phyloP scores from a whole-genome alignment of 2,797 vertebrate species.

The Aselliscus stoliczkanus region DNA sequence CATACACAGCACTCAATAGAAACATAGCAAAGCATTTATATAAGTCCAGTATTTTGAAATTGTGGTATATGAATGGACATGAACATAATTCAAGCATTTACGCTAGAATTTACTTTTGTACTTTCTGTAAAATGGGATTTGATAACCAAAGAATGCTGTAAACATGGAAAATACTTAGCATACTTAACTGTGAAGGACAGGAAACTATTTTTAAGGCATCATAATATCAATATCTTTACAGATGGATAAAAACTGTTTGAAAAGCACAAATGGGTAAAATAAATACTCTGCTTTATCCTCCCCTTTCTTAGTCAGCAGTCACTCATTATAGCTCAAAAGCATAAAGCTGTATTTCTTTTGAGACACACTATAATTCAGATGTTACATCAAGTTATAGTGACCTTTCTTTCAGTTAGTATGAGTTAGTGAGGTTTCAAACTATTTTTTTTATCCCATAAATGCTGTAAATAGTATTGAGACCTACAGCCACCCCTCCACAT shows the following conservation, averaged over 20 bases:
- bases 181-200: neutral
- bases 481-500: neutral
- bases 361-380: slow-evolving; percentile 53
- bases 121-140: neutral
- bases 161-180: neutral
- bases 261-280: neutral
- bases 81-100: neutral
- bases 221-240: neutral
- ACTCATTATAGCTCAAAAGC: neutral
- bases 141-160: neutral
- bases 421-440: slow-evolving; percentile 33
- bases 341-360: slow-evolving; percentile 45
- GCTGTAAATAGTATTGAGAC: neutral
- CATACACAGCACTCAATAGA: neutral
- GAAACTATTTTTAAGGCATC: neutral
- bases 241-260: neutral
- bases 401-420: slow-evolving; percentile 19
- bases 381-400: slow-evolving; percentile 41
- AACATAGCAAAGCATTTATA: neutral
- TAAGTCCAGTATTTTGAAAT: neutral
- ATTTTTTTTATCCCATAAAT: neutral
- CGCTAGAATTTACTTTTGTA: neutral
- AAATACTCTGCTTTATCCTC: neutral
- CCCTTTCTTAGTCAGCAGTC: neutral
- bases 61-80: neutral